Percentiles rank a stretch among this genome's conserved stretches.
phyloP scores from a whole-genome alignment of 2,888 invertebrate species.

The Muscina levida region DNA sequence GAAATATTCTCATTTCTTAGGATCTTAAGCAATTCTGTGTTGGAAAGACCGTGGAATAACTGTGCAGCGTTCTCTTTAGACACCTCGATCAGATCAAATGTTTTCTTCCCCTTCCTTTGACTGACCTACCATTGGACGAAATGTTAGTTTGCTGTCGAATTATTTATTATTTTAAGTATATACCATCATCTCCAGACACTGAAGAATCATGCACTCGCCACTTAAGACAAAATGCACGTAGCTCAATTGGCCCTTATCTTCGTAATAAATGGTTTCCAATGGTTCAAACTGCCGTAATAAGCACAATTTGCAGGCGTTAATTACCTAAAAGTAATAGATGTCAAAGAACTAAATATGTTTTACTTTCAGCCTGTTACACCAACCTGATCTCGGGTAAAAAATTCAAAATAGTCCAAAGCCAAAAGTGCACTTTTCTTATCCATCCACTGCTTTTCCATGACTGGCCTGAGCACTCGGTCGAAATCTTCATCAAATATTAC shows the following conservation, averaged over 20 bases:
- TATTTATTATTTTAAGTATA: not conserved
- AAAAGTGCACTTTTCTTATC: conserved; percentile 73
- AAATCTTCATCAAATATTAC: conserved; percentile 83
- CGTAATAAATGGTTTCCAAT: conserved; percentile 75
- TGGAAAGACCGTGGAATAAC: conserved; percentile 65
- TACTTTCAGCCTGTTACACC: no score
- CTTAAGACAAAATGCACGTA: conserved; percentile 77
- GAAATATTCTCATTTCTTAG: conserved; percentile 52
- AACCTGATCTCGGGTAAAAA: conserved; percentile 74
- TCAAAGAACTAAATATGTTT: no score
- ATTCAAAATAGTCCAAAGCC: conserved; percentile 76
- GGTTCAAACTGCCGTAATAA: conserved; percentile 75
- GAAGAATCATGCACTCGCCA: conserved; percentile 78
- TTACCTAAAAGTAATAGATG: conserved; percentile 70
- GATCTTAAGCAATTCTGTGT: conserved; percentile 64
- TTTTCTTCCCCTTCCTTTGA: conserved; percentile 59
- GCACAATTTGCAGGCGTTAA: conserved; percentile 72
- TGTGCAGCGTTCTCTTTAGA: conserved; percentile 54
- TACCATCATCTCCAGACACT: conserved; percentile 75
- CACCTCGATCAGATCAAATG: conserved; percentile 66
- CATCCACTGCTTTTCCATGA: conserved; percentile 75
- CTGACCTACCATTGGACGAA: conserved; percentile 58
- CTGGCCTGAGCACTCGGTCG: conserved; percentile 70
- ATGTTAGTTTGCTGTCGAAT: no score
- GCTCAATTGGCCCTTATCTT: conserved; percentile 74